phyloP scores from a whole-genome alignment of 2,888 invertebrate species.

The Troides helena region DNA sequence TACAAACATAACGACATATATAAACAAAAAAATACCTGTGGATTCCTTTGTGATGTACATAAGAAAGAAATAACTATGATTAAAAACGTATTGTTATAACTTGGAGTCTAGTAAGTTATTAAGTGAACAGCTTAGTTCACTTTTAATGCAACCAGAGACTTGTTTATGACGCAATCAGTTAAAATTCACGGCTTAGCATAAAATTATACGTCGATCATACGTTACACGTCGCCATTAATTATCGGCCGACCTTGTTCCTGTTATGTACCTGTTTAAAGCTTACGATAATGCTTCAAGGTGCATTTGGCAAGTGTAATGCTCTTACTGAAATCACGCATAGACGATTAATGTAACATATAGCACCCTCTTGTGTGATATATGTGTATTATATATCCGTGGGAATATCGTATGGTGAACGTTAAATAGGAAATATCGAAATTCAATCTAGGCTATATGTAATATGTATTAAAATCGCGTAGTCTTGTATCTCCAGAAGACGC shows the following conservation, averaged over 20 bases:
- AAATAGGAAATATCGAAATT: background rate
- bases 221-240: conserved; percentile 55
- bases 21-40: too few species aligned
- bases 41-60: too few species aligned
- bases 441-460: too few species aligned
- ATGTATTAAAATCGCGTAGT: too few species aligned
- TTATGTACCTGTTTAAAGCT: conserved; percentile 43
- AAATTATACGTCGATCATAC: conserved; percentile 46
- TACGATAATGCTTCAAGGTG: conserved; percentile 49
- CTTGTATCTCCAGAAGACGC: too few species aligned
- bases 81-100: background rate
- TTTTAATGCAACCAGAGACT: conserved; percentile 13
- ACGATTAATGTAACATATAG: conserved; percentile 7
- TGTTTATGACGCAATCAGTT: conserved; percentile 35
- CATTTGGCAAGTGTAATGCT: conserved; percentile 51
- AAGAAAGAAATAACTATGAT: too few species aligned
- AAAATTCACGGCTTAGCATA: conserved; percentile 38
- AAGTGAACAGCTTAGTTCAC: background rate
- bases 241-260: conserved; percentile 58
- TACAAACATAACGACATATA: too few species aligned
- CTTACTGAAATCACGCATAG: conserved; percentile 8
- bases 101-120: background rate
- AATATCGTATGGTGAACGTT: conserved; percentile 6
- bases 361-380: background rate
- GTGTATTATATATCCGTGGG: conserved; percentile 8